Evolutionary conservation across 2,888 invertebrate genomes (phyloP).

Genomic region (Eristalinus aeneus): DNA sequence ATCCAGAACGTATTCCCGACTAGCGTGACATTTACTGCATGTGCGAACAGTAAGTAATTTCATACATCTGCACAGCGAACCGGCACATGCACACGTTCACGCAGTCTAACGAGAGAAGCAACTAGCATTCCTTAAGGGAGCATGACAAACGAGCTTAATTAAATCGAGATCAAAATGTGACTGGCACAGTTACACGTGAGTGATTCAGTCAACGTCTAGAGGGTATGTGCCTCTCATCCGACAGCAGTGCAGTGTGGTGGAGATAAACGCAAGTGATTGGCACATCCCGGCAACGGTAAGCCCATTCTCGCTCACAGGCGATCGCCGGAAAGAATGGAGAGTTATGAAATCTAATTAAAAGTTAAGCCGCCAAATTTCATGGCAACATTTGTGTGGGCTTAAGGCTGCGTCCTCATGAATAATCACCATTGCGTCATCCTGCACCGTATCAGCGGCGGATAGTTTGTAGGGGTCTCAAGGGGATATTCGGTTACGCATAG

Average conservation of each 20-base stretch:
- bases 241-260: background rate
- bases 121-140: background rate
- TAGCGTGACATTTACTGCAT: background rate
- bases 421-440: conserved; percentile 54
- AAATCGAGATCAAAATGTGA: background rate
- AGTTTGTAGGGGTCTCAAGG: background rate
- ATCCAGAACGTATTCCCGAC: background rate
- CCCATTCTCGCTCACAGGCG: background rate
- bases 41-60: background rate
- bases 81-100: background rate
- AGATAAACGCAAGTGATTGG: background rate
- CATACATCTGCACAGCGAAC: background rate
- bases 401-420: conserved; percentile 54
- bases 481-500: conserved; percentile 3
- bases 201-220: background rate
- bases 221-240: background rate
- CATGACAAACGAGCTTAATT: background rate
- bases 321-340: conserved; percentile 1
- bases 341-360: conserved; percentile 66
- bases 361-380: conserved; percentile 54
- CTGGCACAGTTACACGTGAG: background rate
- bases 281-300: background rate
- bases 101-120: background rate
- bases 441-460: background rate
- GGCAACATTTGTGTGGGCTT: conserved; percentile 50